phyloP scores from a whole-genome alignment of 2,888 invertebrate genomes.

The Papilio elwesi region DNA sequence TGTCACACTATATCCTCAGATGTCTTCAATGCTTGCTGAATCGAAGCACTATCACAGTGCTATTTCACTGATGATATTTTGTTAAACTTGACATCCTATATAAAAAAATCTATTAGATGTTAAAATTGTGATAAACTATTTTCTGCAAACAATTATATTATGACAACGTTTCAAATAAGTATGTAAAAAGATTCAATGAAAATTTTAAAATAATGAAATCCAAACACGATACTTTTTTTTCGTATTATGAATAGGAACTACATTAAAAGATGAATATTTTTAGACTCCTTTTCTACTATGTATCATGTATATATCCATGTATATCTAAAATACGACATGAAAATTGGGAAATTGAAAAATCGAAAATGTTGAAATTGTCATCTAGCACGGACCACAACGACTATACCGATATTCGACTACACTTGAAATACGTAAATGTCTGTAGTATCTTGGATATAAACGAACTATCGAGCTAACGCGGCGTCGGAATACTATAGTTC shows the following conservation, averaged over 20 bases:
- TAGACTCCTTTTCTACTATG: background rate
- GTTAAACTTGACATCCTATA: constrained; percentile 63
- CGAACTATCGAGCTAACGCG: constrained; percentile 61
- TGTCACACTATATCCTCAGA: constrained; percentile 88
- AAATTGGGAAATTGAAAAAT: background rate
- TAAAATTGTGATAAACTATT: constrained; percentile 1
- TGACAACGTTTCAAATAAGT: background rate
- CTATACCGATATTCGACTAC: constrained; percentile 22
- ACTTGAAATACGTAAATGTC: constrained; percentile 46
- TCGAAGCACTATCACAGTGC: constrained; percentile 84
- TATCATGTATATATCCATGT: too few relatives aligned
- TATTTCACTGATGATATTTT: constrained; percentile 52
- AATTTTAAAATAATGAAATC: background rate
- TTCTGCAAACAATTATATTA: background rate
- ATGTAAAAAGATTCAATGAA: background rate
- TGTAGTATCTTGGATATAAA: constrained; percentile 46
- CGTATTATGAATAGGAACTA: background rate
- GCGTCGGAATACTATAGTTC: constrained; percentile 56
- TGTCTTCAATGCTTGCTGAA: constrained; percentile 96
- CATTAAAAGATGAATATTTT: background rate
- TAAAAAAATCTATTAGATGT: constrained; percentile 48
- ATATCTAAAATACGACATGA: background rate
- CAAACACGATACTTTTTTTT: background rate
- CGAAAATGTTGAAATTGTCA: background rate
- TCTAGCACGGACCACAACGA: constrained; percentile 32